A percentile compares a stretch with the other conserved stretches of the same genome.
phyloP scores from a whole-genome alignment of 2,113 vertebrate genomes.

The Stegastes partitus region DNA sequence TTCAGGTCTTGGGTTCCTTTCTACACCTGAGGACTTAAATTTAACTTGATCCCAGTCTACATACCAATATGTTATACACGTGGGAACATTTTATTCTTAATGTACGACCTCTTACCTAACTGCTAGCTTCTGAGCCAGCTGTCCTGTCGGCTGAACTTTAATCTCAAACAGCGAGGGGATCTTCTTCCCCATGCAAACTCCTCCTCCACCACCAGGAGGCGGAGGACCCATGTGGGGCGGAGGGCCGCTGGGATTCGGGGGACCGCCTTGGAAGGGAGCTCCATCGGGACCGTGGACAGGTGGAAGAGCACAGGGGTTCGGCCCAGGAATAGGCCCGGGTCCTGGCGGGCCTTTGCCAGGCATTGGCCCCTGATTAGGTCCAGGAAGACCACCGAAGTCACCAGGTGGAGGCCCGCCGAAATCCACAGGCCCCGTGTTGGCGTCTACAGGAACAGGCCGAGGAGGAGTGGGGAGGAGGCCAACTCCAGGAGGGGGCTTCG shows the following conservation, averaged over 20 bases:
- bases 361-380: constrained; percentile 72
- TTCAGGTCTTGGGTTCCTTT: too few relatives aligned
- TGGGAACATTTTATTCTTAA: too few relatives aligned
- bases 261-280: constrained; percentile 79
- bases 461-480: constrained; percentile 90
- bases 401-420: constrained; percentile 57
- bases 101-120: constrained; percentile 85
- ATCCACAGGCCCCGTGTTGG: constrained; percentile 78
- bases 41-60: too few relatives aligned
- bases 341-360: constrained; percentile 66
- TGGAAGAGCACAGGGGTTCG: constrained; percentile 71
- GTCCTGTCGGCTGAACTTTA: constrained; percentile 93
- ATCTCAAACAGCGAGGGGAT: constrained; percentile 97
- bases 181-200: constrained; percentile 84
- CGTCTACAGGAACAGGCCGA: constrained; percentile 78
- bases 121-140: constrained; percentile 93
- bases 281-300: constrained; percentile 81
- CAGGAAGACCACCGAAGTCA: constrained; percentile 69
- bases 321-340: constrained; percentile 56
- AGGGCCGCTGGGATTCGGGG: constrained; percentile 81
- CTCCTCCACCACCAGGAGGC: constrained; percentile 80
- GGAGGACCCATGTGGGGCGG: constrained; percentile 84
- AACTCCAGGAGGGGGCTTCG: constrained; percentile 89
- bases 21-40: too few relatives aligned
- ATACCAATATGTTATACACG: too few relatives aligned